Base-by-base conservation (phyloP, 2,797 vertebrate genomes). In the Sebastes dallii region DNA sequence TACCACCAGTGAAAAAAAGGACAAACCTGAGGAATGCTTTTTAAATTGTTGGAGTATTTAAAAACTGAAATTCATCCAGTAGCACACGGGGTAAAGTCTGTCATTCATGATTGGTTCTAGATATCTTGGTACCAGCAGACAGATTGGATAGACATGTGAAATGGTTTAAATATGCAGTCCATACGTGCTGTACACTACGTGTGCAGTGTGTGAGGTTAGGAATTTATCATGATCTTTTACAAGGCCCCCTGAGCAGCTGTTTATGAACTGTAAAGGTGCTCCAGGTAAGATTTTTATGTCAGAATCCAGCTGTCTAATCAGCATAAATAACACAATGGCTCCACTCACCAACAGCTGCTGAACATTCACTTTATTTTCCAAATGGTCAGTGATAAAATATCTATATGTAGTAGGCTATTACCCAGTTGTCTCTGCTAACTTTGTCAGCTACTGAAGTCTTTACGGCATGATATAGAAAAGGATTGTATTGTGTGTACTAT, bases 211-310 rank as follows among this genome's bases (percentile, higher is more conserved):
- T 69, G 68, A 64, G 59, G 72, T 73, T 39, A 69, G 73, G 68
- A 74, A 82, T 83, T 83, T 80, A 73, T 65, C 25, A 65, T 64
- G 18, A 64, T 86, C 12, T 81, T 86, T 86, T 82, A 86, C 80
- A 50, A 82, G 71, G n/a, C 24, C 7, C 4, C 3, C n/a, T 39
- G 65, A 69, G 50, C 83, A 85, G 78, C 59, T 82, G 84, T 82
- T 65, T 66, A 79, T 66, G 66, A 24, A 76, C 62, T 64, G 42
- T 72, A 77, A 83, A 80, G 16, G 32, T 66, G 59, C 58, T 75
- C 6, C 66, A 71, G 64, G 77, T 58, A 68, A 52, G 24, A 56
- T n/a, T 52, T 59, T 59, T 50, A 46, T 71, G 77, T 80, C 18
- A 14, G 13, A 64, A 72, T 78, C 8, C 75, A 85, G 79, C 66